phyloP scores from a whole-genome alignment of 2,113 vertebrate species.

The Diglossa brunneiventris region DNA sequence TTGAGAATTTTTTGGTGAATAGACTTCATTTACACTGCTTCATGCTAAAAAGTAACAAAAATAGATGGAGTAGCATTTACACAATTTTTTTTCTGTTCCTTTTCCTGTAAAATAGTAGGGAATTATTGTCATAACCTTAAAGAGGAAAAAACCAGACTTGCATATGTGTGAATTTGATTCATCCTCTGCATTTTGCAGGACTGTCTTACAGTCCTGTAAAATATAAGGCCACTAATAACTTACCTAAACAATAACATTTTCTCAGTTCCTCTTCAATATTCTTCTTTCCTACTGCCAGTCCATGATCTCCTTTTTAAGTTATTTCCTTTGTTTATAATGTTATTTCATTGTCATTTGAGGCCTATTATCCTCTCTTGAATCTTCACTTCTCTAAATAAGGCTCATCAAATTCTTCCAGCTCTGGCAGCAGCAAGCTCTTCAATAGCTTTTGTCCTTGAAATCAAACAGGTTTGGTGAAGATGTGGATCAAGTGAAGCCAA shows the following conservation, averaged over 20 bases:
- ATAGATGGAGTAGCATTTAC: background rate
- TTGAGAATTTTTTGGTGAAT: background rate
- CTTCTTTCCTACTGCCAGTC: background rate
- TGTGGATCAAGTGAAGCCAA: background rate
- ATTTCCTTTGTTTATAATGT: background rate
- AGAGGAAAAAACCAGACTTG: background rate
- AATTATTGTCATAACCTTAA: background rate
- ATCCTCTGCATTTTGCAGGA: background rate
- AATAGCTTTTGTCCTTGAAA: background rate
- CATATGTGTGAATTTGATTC: fast-evolving
- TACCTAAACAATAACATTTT: background rate
- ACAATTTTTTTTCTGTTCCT: background rate
- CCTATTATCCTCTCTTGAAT: background rate
- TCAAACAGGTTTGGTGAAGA: background rate
- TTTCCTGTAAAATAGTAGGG: background rate
- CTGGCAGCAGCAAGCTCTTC: background rate
- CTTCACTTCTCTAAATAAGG: background rate
- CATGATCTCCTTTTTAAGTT: background rate
- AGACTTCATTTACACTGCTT: background rate
- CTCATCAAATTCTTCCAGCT: background rate
- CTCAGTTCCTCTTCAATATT: background rate
- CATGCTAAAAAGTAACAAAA: background rate
- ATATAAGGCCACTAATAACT: background rate
- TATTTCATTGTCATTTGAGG: background rate
- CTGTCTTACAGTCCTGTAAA: background rate